Evolutionary conservation across 2,888 invertebrate species (phyloP).

Genomic region (Drosophila sordidula): DNA sequence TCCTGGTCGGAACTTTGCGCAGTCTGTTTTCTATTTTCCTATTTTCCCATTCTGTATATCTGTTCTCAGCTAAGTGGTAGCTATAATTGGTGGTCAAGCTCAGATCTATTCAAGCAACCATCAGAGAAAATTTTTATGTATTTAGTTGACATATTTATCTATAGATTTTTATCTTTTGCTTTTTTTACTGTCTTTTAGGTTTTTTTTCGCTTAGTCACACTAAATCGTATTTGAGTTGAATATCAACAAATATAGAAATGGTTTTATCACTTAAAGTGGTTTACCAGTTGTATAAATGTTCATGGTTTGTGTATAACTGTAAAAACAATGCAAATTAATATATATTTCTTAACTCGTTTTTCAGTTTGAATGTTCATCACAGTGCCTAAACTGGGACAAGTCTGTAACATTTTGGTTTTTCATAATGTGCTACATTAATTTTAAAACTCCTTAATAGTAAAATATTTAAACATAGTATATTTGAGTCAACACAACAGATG

Average conservation of each 20-base stretch:
- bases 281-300: too few species aligned
- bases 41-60: background rate
- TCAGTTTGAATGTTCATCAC: too few species aligned
- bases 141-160: background rate
- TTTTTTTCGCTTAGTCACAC: background rate
- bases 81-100: conserved; percentile 1
- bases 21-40: background rate
- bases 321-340: too few species aligned
- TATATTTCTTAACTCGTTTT: too few species aligned
- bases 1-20: background rate
- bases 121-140: background rate
- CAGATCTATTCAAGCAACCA: background rate
- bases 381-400: too few species aligned
- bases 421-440: too few species aligned
- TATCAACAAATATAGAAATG: too few species aligned
- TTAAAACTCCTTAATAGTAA: too few species aligned
- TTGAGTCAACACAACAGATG: background rate
- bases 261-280: too few species aligned
- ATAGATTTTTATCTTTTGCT: background rate
- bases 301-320: too few species aligned
- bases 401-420: too few species aligned
- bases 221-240: too few species aligned
- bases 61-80: conserved; percentile 2
- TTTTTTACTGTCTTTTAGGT: background rate
- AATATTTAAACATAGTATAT: background rate